These are phyloP conservation scores for Exocentrus adspersus DNA, from an alignment of 2,888 invertebrate species.

Conservation along the genomic window DNA sequence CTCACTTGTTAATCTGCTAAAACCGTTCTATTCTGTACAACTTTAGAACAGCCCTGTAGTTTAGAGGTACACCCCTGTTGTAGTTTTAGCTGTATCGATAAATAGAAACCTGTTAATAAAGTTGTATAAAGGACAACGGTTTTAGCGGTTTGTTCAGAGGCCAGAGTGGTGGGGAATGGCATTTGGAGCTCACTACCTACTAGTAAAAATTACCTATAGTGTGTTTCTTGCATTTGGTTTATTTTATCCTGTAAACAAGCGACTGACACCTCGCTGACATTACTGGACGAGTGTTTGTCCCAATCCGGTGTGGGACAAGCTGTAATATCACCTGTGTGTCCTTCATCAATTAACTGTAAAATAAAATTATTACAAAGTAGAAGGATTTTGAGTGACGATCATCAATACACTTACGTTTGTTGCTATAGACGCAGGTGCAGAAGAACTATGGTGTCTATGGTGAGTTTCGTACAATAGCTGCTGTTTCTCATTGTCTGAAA, in stretches of 20 bases:
- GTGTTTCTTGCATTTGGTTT: slow-evolving; percentile 91
- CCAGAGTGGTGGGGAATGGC: no score
- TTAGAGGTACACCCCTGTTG: no score
- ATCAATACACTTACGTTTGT: slow-evolving; percentile 56
- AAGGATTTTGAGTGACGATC: neutral
- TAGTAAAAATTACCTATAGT: slow-evolving; percentile 70
- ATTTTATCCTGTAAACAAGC: slow-evolving; percentile 94
- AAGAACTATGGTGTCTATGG: slow-evolving; percentile 76
- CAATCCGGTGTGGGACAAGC: slow-evolving; percentile 85
- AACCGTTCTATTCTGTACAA: no score
- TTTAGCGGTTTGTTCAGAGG: no score
- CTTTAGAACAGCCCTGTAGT: no score
- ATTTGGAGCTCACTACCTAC: no score
- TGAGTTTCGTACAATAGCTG: slow-evolving; percentile 78
- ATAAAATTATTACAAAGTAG: slow-evolving; percentile 18
- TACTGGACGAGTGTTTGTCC: slow-evolving; percentile 91
- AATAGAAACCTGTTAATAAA: no score
- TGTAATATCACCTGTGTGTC: slow-evolving; percentile 65
- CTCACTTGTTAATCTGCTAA: no score
- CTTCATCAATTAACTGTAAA: slow-evolving; percentile 54
- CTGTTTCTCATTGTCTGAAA: slow-evolving; percentile 85
- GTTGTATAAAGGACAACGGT: no score
- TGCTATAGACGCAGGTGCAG: slow-evolving; percentile 83
- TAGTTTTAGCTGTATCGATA: no score
- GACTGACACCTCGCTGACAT: slow-evolving; percentile 88